Evolutionary conservation across 1,140 invertebrate genomes (phyloP).

Genomic region (Diorhabda carinulata): DNA sequence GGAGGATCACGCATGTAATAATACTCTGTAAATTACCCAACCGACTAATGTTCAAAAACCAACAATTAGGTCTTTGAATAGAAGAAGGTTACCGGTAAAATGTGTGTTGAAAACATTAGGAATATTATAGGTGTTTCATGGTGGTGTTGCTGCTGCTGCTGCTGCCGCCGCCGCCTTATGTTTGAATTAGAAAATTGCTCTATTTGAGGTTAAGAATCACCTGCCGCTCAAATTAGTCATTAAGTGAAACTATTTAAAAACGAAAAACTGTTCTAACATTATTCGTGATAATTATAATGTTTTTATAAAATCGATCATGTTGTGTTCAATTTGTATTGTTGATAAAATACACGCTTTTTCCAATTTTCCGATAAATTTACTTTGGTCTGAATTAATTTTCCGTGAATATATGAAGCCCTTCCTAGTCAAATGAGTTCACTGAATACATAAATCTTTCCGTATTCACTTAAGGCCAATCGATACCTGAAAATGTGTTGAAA

Average conservation of each 20-base stretch:
- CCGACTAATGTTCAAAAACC: constrained; percentile 36
- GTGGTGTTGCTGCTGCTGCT: background rate
- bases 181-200: constrained; percentile 1
- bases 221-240: background rate
- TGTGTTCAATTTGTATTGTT: too few relatives aligned
- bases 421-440: too few relatives aligned
- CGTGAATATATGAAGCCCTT: too few relatives aligned
- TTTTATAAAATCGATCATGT: too few relatives aligned
- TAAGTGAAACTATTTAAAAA: too few relatives aligned
- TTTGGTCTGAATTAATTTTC: too few relatives aligned
- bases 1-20: constrained; percentile 43
- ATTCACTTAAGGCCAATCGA: too few relatives aligned
- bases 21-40: constrained; percentile 42
- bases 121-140: background rate
- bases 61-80: constrained; percentile 30
- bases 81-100: constrained; percentile 10
- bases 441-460: too few relatives aligned
- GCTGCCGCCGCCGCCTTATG: background rate
- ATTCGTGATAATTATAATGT: too few relatives aligned
- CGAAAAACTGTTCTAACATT: too few relatives aligned
- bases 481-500: background rate
- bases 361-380: too few relatives aligned
- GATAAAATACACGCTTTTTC: too few relatives aligned
- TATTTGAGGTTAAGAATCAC: background rate
- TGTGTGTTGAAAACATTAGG: constrained; percentile 15